Conservation (phyloP, 2,113 vertebrate genomes). For the Camelus bactrianus region DNA sequence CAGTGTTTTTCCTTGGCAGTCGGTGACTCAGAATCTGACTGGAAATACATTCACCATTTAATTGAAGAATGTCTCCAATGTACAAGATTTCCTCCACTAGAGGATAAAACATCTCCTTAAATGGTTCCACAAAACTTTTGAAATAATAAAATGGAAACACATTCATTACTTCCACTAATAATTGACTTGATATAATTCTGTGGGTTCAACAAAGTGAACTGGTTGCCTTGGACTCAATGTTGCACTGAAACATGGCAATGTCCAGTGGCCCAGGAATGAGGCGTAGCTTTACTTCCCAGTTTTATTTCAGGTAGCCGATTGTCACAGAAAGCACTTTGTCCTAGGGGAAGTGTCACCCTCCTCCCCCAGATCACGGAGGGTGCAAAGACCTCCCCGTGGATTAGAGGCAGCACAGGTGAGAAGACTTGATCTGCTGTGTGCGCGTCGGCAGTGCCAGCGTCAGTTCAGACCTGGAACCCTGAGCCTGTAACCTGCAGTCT, state of each 20-base stretch:
- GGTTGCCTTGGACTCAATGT: neutral
- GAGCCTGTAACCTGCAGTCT: neutral
- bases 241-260: neutral
- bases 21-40: neutral
- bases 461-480: neutral
- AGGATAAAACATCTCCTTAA: neutral
- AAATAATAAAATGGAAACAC: neutral
- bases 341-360: neutral
- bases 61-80: neutral
- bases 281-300: neutral
- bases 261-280: neutral
- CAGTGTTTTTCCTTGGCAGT: neutral
- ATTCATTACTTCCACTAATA: too few species aligned
- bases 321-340: neutral
- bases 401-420: neutral
- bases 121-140: neutral
- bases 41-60: neutral
- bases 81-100: neutral
- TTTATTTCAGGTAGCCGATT: neutral
- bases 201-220: neutral
- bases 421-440: neutral
- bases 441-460: fast-evolving
- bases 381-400: neutral
- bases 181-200: neutral
- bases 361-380: neutral